A percentile compares a stretch with the other conserved stretches of the same genome.
These are phyloP conservation scores for Tamias sibiricus DNA, from an alignment of 2,113 vertebrate species.

Conservation along the genomic window DNA sequence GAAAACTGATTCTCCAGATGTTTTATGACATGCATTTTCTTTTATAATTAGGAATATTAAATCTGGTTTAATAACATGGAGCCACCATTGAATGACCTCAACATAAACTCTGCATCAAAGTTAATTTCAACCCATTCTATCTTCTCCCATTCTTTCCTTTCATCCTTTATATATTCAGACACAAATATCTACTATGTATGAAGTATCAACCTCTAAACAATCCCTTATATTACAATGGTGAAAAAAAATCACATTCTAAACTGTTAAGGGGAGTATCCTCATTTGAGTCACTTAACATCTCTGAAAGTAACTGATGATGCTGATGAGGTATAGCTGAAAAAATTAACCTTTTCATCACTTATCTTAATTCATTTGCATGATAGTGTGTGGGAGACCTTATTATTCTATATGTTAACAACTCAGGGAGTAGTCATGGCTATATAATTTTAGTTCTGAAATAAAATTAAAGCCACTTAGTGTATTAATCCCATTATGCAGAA, in stretches of 20 bases:
- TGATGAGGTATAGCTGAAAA: not conserved
- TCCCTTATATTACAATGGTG: not conserved
- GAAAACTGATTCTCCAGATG: not conserved
- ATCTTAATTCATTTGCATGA: conserved; percentile 2
- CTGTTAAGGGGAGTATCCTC: not conserved
- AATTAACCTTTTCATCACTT: not conserved
- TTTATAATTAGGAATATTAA: not conserved
- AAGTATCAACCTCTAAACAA: not conserved
- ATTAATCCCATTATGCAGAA: not conserved
- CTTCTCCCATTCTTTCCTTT: not conserved
- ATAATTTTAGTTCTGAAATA: not conserved
- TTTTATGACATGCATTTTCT: not conserved
- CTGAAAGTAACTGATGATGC: not conserved
- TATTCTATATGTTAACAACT: not conserved
- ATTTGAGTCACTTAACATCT: not conserved
- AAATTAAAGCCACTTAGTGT: not conserved
- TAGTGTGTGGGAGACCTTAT: not conserved
- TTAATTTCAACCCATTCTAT: not conserved
- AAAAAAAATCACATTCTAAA: not conserved
- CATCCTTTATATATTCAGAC: not conserved
- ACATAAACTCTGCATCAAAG: not conserved
- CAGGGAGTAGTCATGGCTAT: not conserved
- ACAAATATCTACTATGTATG: not conserved
- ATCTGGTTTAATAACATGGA: conserved; percentile 15
- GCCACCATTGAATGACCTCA: not conserved